Evolutionary conservation across 2,888 invertebrate species (phyloP), one percentile per base, ranked within the genome.

Genomic region (Halocaridina rubra): DNA sequence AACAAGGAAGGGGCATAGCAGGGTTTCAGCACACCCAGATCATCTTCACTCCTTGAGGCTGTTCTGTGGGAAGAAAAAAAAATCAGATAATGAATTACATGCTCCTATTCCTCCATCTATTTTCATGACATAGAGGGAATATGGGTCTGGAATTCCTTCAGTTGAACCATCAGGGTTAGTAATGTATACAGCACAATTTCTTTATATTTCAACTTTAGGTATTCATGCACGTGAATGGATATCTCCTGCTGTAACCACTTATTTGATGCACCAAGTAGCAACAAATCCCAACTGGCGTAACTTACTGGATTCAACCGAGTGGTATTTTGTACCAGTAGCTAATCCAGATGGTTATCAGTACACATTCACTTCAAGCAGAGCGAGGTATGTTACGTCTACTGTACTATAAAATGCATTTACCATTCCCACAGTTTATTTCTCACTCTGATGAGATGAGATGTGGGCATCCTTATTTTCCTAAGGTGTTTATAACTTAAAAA

Each of bases 311-410:
- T 57, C 92, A 80, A 93, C 94, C 88, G 94, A 97, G 89, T 95
- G 94, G 89, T 95, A 95, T 90, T 92, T 96, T 80, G 92, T 95
- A 10, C 95, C 96, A 10, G 93, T 96, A 22, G 91, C 94, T 82
- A 96, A 96, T 91, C 96, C 96, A 8, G 96, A 97, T 90, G 96
- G 97, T 1, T 98, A 98, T 90, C 96, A 95, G 89, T 96, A 95
- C 91, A 94, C 96, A 0, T 87, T 87, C 80, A 32, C 57, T 4
- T 76, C 81, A 30, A 80, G 76, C 29, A 69, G 86, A 4, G 84
- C 87, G 24, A 81, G 87, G 82, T 84, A 4, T 19, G 61, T 39
- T 13, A 5, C 30, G n/a, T 67, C n/a, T n/a, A n/a, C n/a, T n/a
- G n/a, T n/a, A n/a, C n/a, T n/a, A n/a, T n/a, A n/a, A n/a, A n/a